Percentiles rank a stretch among this genome's conserved stretches.
phyloP scores from a whole-genome alignment of 2,888 invertebrate genomes.

The Lymantria monacha region DNA sequence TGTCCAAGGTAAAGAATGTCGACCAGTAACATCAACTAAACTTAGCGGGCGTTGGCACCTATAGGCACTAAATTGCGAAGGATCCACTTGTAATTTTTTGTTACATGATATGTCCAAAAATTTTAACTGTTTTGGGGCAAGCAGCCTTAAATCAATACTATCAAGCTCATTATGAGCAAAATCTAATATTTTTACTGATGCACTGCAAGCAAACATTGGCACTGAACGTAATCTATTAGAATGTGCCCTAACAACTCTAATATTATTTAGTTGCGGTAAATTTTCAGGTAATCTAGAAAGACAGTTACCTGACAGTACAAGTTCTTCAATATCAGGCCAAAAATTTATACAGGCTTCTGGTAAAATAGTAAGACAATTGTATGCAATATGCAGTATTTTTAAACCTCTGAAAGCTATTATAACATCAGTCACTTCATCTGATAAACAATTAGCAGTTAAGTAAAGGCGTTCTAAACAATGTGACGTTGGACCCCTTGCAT shows the following conservation, averaged over 20 bases:
- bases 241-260: constrained; percentile 90
- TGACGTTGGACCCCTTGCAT: constrained; percentile 83
- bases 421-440: constrained; percentile 86
- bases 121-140: constrained; percentile 91
- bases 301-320: constrained; percentile 91
- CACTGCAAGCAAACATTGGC: constrained; percentile 89
- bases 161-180: constrained; percentile 93
- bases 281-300: constrained; percentile 89
- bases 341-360: constrained; percentile 88
- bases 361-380: constrained; percentile 88
- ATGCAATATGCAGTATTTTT: constrained; percentile 88
- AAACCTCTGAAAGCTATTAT: constrained; percentile 85
- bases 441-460: constrained; percentile 89
- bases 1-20: constrained; percentile 85
- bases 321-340: constrained; percentile 91
- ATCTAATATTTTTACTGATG: constrained; percentile 89
- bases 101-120: constrained; percentile 94
- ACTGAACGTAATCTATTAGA: constrained; percentile 89
- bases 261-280: constrained; percentile 86
- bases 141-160: constrained; percentile 87
- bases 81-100: constrained; percentile 90
- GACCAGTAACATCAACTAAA: constrained; percentile 92
- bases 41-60: constrained; percentile 91
- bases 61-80: constrained; percentile 90
- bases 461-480: constrained; percentile 85